Percentiles rank a stretch among this genome's conserved stretches.
Conservation (phyloP, 1,140 invertebrate species). For the Metopolophium dirhodum region DNA sequence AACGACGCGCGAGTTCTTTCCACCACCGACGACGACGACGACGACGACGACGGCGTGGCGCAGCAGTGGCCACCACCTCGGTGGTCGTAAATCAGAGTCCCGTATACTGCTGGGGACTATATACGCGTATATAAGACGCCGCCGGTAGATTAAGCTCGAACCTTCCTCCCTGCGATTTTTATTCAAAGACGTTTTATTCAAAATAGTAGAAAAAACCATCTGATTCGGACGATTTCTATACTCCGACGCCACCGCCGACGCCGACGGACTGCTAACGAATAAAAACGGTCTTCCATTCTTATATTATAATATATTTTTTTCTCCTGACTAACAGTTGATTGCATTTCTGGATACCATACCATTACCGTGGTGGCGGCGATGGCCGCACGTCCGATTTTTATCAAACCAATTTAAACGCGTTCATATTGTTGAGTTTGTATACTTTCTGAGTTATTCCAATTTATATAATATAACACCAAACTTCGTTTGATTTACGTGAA, state of each 20-base stretch:
- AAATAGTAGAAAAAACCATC: conserved; percentile 9
- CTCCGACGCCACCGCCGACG: background rate
- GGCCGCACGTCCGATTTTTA: background rate
- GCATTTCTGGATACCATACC: background rate
- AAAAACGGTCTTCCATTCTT: background rate
- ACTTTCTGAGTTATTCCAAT: background rate
- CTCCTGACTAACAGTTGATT: background rate
- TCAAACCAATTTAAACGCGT: background rate
- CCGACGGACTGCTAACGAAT: background rate
- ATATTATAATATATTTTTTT: background rate
- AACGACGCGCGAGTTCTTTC: conserved; percentile 7
- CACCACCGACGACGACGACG: background rate
- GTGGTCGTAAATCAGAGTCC: conserved; percentile 46
- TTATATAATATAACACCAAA: too few species aligned
- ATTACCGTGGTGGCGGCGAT: background rate
- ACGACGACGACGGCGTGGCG: background rate
- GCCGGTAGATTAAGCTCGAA: conserved; percentile 1
- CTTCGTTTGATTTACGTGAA: background rate
- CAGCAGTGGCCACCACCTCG: conserved; percentile 33
- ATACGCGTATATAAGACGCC: background rate
- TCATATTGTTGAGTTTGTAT: background rate
- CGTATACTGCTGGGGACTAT: background rate
- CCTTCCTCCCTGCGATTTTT: background rate
- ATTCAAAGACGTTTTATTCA: conserved; percentile 29
- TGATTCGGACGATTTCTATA: background rate